phyloP scores from a whole-genome alignment of 2,888 invertebrate genomes.

The Eupithecia tripunctaria region DNA sequence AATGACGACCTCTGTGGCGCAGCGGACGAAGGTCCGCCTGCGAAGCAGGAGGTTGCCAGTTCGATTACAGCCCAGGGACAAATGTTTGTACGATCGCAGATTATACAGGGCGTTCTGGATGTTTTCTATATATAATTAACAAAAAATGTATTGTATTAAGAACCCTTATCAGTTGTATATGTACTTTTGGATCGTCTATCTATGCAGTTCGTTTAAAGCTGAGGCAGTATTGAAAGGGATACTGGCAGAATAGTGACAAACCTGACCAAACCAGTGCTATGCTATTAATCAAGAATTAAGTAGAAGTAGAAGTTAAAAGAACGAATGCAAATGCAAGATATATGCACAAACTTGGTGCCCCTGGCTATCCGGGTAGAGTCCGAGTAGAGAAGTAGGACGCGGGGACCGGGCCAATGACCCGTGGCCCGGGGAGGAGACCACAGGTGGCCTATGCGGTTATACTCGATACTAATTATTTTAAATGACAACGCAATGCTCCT shows the following conservation, averaged over 20 bases:
- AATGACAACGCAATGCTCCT: background rate
- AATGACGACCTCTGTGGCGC: too few species aligned
- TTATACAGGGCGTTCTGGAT: too few species aligned
- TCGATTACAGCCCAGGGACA: too few species aligned
- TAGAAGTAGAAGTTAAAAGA: too few species aligned
- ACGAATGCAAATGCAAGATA: background rate
- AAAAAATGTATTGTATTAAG: too few species aligned
- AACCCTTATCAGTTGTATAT: too few species aligned
- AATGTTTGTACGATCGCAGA: too few species aligned
- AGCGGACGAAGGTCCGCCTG: too few species aligned
- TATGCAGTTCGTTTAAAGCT: background rate
- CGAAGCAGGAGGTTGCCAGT: too few species aligned
- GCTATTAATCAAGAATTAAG: too few species aligned
- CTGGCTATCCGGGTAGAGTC: conserved; percentile 29
- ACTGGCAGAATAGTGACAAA: background rate
- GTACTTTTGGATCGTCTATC: too few species aligned
- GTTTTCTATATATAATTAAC: too few species aligned
- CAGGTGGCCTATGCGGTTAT: conserved; percentile 43
- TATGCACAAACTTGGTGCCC: conserved; percentile 61
- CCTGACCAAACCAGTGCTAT: background rate
- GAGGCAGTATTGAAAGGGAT: background rate
- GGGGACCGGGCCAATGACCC: conserved; percentile 63
- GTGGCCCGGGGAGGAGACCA: conserved; percentile 51
- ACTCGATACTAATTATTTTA: conserved; percentile 5
- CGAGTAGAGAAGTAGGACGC: conserved; percentile 60